Evolutionary conservation across 2,797 vertebrate genomes (phyloP), one percentile per base, ranked within the genome.

Genomic region (Onychomys arenicola): DNA sequence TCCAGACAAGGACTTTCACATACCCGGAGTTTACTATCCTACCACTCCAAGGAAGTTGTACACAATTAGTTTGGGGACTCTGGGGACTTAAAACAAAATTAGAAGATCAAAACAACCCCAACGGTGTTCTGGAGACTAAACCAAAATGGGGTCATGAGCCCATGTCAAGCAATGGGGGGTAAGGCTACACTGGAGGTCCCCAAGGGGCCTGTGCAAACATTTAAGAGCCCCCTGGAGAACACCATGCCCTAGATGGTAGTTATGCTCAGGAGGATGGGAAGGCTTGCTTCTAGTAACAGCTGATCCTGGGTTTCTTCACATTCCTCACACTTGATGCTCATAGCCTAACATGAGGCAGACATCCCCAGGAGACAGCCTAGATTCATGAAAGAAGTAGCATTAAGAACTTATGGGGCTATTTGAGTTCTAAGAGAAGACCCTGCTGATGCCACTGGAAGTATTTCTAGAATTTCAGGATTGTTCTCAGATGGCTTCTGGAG

Each of bases 391-490:
- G n/a, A 84, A 46, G 13, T 52, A 52, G 43, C 61, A 71, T 3
- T 52, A 69, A 34, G 23, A 92, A 85, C 43, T 71, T 67, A 34
- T 67, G 13, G 7, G 29, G 49, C 32, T 84, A 81, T 27, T 43
- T 89, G 73, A 27, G 21, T 14, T 40, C 32, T 59, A 27, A 7
- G 29, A 37, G 52, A 88, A 13, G 49, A 69, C 4, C 4, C 27
- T 92, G 5, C 27, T 40, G 9, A 85, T 87, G 27, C 21, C 14
- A 46, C 3, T 89, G 5, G 21, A 19, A 61, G 43, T 84, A 89
- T 90, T 95, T 81, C 55, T 92, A 94, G 88, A 78, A 65, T 88
- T 73, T 95, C 61, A 67, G 49, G 21, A 25, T 69, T 84, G 34
- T 87, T 40, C 37, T 93, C 65, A 93, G 63, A 87, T 65, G 37